phyloP scores from a whole-genome alignment of 2,888 invertebrate genomes.

The Athalia rosae region DNA sequence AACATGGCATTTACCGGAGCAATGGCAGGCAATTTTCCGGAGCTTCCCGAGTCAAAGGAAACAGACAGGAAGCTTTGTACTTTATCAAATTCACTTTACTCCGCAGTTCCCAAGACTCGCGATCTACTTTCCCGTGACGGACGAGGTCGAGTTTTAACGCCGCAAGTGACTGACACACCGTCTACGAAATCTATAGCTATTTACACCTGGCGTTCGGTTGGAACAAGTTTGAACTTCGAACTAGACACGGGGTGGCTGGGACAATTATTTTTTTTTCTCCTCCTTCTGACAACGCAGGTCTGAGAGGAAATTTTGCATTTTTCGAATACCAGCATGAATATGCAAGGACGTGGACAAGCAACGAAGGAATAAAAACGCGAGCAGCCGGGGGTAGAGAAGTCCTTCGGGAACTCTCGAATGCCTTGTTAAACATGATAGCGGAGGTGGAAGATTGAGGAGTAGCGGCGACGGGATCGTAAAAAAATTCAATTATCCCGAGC shows the following conservation, averaged over 20 bases:
- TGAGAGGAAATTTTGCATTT: too few relatives aligned
- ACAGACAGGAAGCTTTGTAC: constrained; percentile 22
- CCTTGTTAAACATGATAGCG: too few relatives aligned
- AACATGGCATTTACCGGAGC: not conserved
- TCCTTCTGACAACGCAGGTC: too few relatives aligned
- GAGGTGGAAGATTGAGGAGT: too few relatives aligned
- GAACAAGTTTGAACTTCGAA: constrained; percentile 18
- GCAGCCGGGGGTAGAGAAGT: too few relatives aligned
- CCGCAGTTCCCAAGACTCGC: constrained; percentile 1
- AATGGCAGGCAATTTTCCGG: constrained; percentile 23
- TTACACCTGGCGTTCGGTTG: not conserved
- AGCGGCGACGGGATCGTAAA: too few relatives aligned
- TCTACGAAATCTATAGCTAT: constrained; percentile 1
- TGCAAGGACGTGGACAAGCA: too few relatives aligned
- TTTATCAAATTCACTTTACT: constrained; percentile 29
- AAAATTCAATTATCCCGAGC: too few relatives aligned
- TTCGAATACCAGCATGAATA: too few relatives aligned
- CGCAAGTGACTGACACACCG: not conserved
- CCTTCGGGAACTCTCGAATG: too few relatives aligned
- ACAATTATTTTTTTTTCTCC: too few relatives aligned
- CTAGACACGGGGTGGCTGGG: not conserved
- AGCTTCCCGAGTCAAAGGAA: constrained; percentile 35
- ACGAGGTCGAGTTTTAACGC: constrained; percentile 25
- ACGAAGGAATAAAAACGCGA: too few relatives aligned
- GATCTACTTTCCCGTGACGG: constrained; percentile 8